phyloP scores from a whole-genome alignment of 2,113 vertebrate genomes.

The Xyrauchen texanus region DNA sequence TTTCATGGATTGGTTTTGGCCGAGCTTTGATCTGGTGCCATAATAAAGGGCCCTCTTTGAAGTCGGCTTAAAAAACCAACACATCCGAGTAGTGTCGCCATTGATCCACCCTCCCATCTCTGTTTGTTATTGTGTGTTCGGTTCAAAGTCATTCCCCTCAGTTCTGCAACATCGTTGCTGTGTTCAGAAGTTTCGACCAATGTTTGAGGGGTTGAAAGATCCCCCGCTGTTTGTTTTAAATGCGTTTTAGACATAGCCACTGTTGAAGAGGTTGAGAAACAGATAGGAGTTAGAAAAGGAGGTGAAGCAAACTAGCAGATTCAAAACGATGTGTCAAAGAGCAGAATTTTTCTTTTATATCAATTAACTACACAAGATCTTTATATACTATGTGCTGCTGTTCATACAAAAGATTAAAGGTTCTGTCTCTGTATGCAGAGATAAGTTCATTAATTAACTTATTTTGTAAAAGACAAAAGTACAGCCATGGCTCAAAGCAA shows the following conservation, averaged over 20 bases:
- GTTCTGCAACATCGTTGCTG: conserved; percentile 51
- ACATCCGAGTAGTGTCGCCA: conserved; percentile 75
- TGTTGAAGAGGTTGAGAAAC: neutral
- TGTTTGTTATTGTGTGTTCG: conserved; percentile 70
- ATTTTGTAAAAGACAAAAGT: neutral
- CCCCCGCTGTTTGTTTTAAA: neutral
- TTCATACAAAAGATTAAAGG: neutral
- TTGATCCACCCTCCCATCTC: conserved; percentile 68
- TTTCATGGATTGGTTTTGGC: conserved; percentile 71
- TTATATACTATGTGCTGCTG: neutral
- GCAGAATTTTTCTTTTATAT: neutral
- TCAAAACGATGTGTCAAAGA: conserved; percentile 8
- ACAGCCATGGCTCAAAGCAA: neutral
- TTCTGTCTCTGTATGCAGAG: neutral
- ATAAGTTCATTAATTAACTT: neutral
- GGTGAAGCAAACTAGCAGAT: neutral
- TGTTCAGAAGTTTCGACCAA: conserved; percentile 22
- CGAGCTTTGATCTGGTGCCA: conserved; percentile 73
- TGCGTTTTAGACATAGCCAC: neutral
- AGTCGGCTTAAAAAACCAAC: conserved; percentile 74
- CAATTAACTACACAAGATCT: neutral
- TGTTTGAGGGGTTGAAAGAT: conserved; percentile 19
- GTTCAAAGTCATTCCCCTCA: conserved; percentile 71
- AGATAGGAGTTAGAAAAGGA: neutral
- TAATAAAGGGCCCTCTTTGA: conserved; percentile 75